Percentiles rank a stretch among this genome's conserved stretches.
These are phyloP conservation scores for Anableps anableps DNA, from an alignment of 2,797 vertebrate genomes.

Conservation along the genomic window DNA sequence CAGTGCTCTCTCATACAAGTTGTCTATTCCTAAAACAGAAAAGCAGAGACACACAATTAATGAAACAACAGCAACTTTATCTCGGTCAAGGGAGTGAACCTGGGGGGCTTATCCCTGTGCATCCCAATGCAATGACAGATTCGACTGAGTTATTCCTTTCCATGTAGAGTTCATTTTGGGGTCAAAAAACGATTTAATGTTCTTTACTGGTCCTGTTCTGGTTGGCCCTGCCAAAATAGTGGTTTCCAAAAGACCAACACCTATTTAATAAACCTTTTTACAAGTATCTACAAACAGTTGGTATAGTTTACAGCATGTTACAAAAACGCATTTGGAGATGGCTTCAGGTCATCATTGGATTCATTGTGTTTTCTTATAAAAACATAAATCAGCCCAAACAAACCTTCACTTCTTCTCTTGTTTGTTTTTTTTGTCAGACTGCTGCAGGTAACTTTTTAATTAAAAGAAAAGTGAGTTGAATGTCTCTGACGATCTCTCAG, in stretches of 20 bases:
- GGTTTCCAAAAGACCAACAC: not conserved
- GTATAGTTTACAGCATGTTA: too few relatives aligned
- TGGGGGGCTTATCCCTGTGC: conserved; percentile 19
- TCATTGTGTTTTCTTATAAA: too few relatives aligned
- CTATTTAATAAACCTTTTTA: too few relatives aligned
- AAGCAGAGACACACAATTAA: not conserved
- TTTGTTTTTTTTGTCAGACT: too few relatives aligned
- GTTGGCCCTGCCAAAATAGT: not conserved
- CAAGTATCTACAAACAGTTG: not conserved
- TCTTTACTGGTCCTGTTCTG: not conserved
- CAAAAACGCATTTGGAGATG: too few relatives aligned
- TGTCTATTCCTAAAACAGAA: conserved; percentile 89
- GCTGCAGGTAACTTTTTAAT: too few relatives aligned
- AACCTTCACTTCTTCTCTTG: too few relatives aligned
- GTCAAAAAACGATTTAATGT: not conserved
- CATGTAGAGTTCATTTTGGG: not conserved
- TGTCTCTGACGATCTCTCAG: too few relatives aligned
- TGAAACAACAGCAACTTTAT: not conserved
- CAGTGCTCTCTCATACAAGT: conserved; percentile 95
- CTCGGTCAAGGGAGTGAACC: not conserved
- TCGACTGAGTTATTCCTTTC: not conserved
- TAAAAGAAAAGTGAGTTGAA: too few relatives aligned
- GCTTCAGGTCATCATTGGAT: too few relatives aligned
- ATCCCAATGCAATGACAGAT: not conserved
- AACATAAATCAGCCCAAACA: too few relatives aligned